A percentile compares a stretch with the other conserved stretches of the same genome.
Conservation (phyloP, 2,797 vertebrate genomes). For the Neosilurus hyrtlii region DNA sequence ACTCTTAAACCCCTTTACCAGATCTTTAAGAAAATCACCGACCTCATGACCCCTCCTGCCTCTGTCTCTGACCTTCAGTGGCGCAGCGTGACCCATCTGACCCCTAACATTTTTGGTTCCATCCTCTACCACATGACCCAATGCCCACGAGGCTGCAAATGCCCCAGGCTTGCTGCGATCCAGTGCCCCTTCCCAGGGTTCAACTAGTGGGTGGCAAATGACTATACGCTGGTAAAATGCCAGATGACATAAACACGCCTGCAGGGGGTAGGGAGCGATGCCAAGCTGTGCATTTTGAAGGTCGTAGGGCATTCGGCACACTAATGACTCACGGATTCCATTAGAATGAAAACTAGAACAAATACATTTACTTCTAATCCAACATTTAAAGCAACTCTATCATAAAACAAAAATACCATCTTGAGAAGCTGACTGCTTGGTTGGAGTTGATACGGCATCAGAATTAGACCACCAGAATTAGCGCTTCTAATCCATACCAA, state of each 20-base stretch:
- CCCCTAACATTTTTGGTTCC: slow-evolving; percentile 65
- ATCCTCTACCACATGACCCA: slow-evolving; percentile 35
- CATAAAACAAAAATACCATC: not conserved
- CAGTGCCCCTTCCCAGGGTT: slow-evolving; percentile 27
- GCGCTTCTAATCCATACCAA: no score
- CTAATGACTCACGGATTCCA: slow-evolving; percentile 64
- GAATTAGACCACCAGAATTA: no score
- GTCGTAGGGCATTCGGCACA: slow-evolving; percentile 67
- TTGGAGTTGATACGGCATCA: not conserved
- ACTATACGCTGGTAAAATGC: slow-evolving; percentile 62
- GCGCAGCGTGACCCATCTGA: slow-evolving; percentile 43
- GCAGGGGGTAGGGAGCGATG: slow-evolving; percentile 53
- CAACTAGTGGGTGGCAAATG: slow-evolving; percentile 32
- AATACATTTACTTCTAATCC: not conserved
- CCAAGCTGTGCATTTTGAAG: slow-evolving; percentile 67
- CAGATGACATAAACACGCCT: slow-evolving; percentile 62
- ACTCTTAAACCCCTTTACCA: slow-evolving; percentile 34
- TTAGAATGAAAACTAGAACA: not conserved
- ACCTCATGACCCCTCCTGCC: slow-evolving; percentile 11
- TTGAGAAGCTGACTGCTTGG: not conserved
- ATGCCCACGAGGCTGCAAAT: slow-evolving; percentile 11
- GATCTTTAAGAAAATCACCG: slow-evolving; percentile 32
- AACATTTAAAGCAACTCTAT: not conserved
- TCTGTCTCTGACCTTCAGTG: not conserved
- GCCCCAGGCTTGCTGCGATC: slow-evolving; percentile 20